Percentiles rank a stretch among this genome's conserved stretches.
phyloP scores from a whole-genome alignment of 2,888 invertebrate genomes.

The Linyphia triangularis region DNA sequence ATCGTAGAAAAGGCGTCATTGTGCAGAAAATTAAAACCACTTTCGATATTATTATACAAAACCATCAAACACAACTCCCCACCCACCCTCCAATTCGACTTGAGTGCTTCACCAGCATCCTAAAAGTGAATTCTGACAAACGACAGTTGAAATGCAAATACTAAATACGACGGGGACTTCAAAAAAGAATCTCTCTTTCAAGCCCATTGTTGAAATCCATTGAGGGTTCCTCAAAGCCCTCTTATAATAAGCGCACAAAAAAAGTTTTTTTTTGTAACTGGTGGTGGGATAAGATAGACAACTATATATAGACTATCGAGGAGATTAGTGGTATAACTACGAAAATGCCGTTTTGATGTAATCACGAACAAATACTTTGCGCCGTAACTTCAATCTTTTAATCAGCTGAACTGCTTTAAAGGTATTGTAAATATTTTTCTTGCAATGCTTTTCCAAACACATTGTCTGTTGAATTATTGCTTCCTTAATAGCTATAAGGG shows the following conservation, averaged over 20 bases:
- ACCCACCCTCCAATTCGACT: background rate
- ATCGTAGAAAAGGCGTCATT: constrained; percentile 27
- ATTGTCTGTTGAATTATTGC: too few species aligned
- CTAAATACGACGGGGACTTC: constrained; percentile 23
- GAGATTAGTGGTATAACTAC: background rate
- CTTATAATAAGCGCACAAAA: constrained; percentile 44
- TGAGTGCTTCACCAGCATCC: background rate
- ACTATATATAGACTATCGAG: background rate
- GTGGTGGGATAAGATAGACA: background rate
- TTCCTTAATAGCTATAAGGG: too few species aligned
- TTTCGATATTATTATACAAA: constrained; percentile 54
- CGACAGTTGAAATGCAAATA: constrained; percentile 53
- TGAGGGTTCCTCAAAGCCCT: constrained; percentile 50
- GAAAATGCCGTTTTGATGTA: too few species aligned
- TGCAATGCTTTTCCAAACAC: too few species aligned
- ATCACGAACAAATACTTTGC: too few species aligned
- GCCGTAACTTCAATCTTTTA: too few species aligned
- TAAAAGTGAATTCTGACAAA: constrained; percentile 41
- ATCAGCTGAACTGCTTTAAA: too few species aligned
- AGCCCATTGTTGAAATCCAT: constrained; percentile 47
- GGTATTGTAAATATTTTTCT: too few species aligned
- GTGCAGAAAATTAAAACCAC: constrained; percentile 64
- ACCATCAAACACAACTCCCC: constrained; percentile 31
- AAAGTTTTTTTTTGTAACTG: constrained; percentile 7
- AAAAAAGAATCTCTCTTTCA: constrained; percentile 17